A percentile compares a stretch with the other conserved stretches of the same genome.
Conservation (phyloP, 92 coral and sea anemone genomes). For the Phenganax marumi region DNA sequence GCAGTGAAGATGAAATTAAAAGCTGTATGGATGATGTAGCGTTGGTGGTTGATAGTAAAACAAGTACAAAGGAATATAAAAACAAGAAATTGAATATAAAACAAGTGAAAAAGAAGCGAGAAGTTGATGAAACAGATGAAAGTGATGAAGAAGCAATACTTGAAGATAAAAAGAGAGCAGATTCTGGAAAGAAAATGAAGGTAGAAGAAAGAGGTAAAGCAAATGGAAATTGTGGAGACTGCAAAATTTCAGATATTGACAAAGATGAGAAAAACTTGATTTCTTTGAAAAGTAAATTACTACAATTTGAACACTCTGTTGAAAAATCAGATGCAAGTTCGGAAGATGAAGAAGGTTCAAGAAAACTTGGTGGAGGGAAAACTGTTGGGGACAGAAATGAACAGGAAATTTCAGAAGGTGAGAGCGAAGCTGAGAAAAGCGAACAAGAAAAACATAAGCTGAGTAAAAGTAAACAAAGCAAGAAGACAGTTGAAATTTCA, state of each 20-base stretch:
- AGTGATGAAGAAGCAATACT: constrained; percentile 2
- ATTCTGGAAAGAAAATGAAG: not conserved
- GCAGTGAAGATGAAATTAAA: no score
- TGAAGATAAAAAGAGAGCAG: constrained; percentile 1
- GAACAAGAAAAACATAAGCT: not conserved
- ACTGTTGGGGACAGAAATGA: not conserved
- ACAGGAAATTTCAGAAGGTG: not conserved
- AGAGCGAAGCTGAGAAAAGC: not conserved
- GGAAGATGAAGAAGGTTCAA: not conserved
- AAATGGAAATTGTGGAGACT: not conserved
- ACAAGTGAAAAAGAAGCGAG: not conserved
- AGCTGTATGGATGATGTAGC: no score
- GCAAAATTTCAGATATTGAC: not conserved
- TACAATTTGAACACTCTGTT: constrained; percentile 5
- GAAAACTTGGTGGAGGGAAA: not conserved
- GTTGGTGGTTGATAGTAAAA: no score
- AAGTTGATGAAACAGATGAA: not conserved
- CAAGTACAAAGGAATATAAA: no score
- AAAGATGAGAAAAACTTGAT: not conserved
- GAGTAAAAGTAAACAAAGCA: not conserved
- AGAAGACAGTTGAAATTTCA: not conserved
- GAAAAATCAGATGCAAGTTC: not conserved
- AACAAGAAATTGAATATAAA: no score
- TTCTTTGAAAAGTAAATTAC: not conserved
- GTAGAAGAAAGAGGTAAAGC: not conserved